Evolutionary conservation across 2,113 vertebrate species (phyloP).

Genomic region (Grammomys surdaster): DNA sequence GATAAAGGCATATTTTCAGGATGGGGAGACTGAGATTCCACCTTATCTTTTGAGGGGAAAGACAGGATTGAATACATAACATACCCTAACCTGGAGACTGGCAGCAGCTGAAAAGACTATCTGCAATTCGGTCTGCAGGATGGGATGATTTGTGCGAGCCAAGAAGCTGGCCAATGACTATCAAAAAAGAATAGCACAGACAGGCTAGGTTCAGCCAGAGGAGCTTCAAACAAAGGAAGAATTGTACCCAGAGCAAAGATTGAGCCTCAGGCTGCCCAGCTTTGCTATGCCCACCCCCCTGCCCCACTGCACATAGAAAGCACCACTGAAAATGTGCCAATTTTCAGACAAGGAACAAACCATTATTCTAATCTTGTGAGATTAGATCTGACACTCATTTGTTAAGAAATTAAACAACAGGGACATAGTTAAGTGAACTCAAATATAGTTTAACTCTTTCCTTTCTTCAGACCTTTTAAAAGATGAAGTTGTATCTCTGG

Average conservation of each 20-base stretch:
- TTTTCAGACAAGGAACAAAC: constrained; percentile 9
- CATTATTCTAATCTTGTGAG: constrained; percentile 1
- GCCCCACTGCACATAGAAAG: background rate
- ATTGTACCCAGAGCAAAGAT: background rate
- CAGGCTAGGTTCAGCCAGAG: background rate
- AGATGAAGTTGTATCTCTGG: background rate
- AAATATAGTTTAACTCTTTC: background rate
- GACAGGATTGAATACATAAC: background rate
- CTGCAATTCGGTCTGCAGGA: background rate
- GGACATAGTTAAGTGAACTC: constrained; percentile 19
- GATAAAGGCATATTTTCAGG: background rate
- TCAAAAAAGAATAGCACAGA: background rate
- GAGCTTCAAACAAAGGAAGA: constrained; percentile 20
- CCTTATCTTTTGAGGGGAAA: background rate
- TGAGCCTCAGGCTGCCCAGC: background rate
- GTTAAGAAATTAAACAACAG: background rate
- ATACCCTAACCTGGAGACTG: background rate
- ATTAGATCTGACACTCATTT: background rate
- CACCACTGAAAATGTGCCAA: constrained; percentile 1
- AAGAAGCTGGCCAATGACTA: background rate
- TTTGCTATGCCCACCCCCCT: background rate
- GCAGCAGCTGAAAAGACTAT: background rate
- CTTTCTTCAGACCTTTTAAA: background rate
- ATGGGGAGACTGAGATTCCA: background rate
- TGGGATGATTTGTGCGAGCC: background rate